Evolutionary conservation across 2,113 vertebrate genomes (phyloP), one percentile per base, ranked within the genome.

Genomic region (Loxodonta africana): DNA sequence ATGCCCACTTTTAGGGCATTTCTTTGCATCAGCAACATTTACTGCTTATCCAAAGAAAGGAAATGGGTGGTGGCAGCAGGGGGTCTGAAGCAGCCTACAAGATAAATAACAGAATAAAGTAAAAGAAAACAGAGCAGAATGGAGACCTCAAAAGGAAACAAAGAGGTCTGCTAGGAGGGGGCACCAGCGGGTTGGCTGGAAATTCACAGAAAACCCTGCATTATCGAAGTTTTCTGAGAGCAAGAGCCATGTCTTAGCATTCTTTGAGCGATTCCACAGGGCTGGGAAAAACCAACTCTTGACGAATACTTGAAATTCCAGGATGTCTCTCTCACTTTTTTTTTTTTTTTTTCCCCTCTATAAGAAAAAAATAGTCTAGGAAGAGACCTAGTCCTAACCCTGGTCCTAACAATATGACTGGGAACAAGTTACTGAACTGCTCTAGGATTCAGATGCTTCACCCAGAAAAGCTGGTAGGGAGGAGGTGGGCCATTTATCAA

Each of bases 271-370:
- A 62, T 95, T 46, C 57, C 90, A 73, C 0, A 57, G 83, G 73
- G 60, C 37, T 82, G 69, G 81, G 44, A 23, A 82, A 87, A 88
- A 33, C 8, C 65, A 94, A 63, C 73, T 51, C 73, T 78, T 90
- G 67, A 53, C n/a, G 48, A 84, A 86, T 93, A 90, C 62, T 85
- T 94, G 48, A 85, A 95, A 97, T 96, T 92, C 92, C 89, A 94
- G 63, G 85, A 91, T 14, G 65, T 84, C 48, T 85, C n/a, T 48
- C 44, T 81, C 71, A 84, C 12, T 25, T 57, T 51, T 26, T 18
- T 20, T 14, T 17, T 28, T 25, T 57, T 51, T 26, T 18, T 20
- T 14, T 17, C 33, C 44, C 17, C 33, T 25, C 69, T 2, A 51
- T 21, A 6, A 44, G 26, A 82, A 65, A 76, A 46, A 33, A 46